Percentiles rank a stretch among this genome's conserved stretches.
Conservation (phyloP, 2,888 invertebrate species). For the Drosophila nr. medialis region DNA sequence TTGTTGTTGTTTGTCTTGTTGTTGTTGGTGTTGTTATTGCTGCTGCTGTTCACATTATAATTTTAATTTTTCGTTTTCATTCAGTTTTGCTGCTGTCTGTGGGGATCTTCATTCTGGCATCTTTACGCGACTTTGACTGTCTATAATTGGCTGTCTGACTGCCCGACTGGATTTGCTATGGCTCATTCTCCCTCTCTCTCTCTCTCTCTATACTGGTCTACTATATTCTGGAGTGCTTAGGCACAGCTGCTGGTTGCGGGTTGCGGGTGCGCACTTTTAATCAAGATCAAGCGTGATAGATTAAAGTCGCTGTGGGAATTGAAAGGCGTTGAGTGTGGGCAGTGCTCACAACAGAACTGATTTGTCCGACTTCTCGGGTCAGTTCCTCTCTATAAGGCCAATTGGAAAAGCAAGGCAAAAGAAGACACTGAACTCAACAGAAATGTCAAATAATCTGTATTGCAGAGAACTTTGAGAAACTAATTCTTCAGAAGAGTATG, state of each 20-base stretch:
- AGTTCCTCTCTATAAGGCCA: background rate
- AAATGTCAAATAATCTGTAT: background rate
- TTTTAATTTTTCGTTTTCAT: constrained; percentile 68
- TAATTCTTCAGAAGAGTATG: constrained; percentile 18
- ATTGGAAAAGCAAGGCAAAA: background rate
- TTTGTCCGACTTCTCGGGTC: background rate
- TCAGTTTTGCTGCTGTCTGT: constrained; percentile 52
- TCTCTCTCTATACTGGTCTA: background rate
- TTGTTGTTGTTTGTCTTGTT: constrained; percentile 26
- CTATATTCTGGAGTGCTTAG: constrained; percentile 6
- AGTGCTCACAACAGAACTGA: constrained; percentile 11
- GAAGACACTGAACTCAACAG: background rate
- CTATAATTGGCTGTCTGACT: constrained; percentile 75
- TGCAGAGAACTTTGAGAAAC: constrained; percentile 21
- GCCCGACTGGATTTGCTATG: constrained; percentile 49
- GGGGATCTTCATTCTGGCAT: constrained; percentile 67
- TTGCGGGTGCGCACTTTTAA: constrained; percentile 56
- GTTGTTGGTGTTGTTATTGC: constrained; percentile 16
- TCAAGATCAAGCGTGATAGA: constrained; percentile 75
- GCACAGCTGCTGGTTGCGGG: background rate
- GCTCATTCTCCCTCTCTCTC: constrained; percentile 6
- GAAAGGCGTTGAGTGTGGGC: constrained; percentile 49
- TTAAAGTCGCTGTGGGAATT: constrained; percentile 55
- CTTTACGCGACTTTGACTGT: constrained; percentile 75
- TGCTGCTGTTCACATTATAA: constrained; percentile 64